phyloP scores from a whole-genome alignment of 2,888 invertebrate genomes.

The Cerastoderma edule region DNA sequence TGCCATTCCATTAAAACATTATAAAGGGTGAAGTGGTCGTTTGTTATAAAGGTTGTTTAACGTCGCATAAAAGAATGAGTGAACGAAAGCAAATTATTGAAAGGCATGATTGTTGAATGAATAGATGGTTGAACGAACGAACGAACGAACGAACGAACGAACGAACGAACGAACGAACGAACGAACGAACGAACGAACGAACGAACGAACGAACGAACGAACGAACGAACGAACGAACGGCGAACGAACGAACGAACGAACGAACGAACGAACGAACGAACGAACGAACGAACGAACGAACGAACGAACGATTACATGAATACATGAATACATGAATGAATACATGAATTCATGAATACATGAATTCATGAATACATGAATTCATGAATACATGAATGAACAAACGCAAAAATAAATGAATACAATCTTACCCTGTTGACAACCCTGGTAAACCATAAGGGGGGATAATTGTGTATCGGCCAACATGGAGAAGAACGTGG shows the following conservation, averaged over 20 bases:
- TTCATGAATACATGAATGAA: neutral
- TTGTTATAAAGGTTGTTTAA: no score
- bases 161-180: neutral
- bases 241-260: neutral
- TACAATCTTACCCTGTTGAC: no score
- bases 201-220: neutral
- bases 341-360: conserved; percentile 2
- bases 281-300: neutral
- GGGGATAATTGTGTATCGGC: no score
- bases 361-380: neutral
- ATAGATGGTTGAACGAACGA: no score
- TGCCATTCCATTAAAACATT: no score
- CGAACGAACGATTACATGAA: neutral
- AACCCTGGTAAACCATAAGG: no score
- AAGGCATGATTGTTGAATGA: neutral
- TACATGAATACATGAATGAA: no score
- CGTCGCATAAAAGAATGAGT: no score
- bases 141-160: conserved; percentile 15
- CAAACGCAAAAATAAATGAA: no score
- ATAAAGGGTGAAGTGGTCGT: no score
- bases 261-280: neutral
- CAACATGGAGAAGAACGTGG: no score
- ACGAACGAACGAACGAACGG: neutral
- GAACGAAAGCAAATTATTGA: no score
- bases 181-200: conserved; percentile 5